Conservation (phyloP, 2,888 invertebrate genomes). For the Trichacis sp. region DNA sequence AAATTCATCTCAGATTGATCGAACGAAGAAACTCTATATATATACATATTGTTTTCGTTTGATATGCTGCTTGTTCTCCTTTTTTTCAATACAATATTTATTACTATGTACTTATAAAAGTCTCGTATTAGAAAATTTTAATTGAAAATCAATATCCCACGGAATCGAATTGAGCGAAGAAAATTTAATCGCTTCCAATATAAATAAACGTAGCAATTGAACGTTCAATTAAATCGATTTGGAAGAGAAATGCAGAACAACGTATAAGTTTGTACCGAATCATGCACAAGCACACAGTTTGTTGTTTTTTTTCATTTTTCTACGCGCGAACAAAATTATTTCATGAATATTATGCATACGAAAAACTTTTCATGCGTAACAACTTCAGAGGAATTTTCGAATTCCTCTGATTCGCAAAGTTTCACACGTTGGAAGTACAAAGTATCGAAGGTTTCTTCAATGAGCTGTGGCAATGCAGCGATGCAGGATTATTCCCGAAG, state of each 20-base stretch:
- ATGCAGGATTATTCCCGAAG: too few species aligned
- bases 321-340: too few species aligned
- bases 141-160: neutral
- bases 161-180: neutral
- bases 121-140: neutral
- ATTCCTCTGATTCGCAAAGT: too few species aligned
- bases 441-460: too few species aligned
- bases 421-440: too few species aligned
- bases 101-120: neutral
- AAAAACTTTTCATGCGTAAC: too few species aligned
- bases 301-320: too few species aligned
- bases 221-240: neutral
- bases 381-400: too few species aligned
- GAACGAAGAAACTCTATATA: too few species aligned
- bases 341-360: too few species aligned
- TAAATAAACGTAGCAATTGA: too few species aligned
- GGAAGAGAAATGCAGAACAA: neutral
- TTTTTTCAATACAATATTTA: neutral
- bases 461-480: too few species aligned
- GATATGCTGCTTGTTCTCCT: slow-evolving; percentile 11
- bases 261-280: neutral
- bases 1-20: neutral
- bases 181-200: neutral
- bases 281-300: neutral
- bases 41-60: neutral